Percentiles rank a stretch among this genome's conserved stretches.
phyloP scores from a whole-genome alignment of 2,888 invertebrate species.

The Synanthedon vespiformis region DNA sequence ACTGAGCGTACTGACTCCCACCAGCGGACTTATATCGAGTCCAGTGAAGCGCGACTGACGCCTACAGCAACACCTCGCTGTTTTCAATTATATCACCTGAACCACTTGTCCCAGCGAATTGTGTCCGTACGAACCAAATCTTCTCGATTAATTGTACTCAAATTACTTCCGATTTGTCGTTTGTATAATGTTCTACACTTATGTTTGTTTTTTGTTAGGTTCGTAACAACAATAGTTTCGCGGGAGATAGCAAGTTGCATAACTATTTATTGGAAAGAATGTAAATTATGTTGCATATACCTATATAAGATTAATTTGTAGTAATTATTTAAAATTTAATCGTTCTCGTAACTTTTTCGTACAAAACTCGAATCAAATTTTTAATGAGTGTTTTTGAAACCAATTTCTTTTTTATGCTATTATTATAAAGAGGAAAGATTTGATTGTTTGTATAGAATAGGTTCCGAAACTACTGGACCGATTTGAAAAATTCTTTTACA shows the following conservation, averaged over 20 bases:
- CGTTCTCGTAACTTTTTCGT: no score
- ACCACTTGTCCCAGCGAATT: slow-evolving; percentile 1
- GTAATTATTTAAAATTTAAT: no score
- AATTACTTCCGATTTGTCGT: slow-evolving; percentile 22
- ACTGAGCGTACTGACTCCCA: slow-evolving; percentile 40
- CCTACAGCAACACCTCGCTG: slow-evolving; percentile 12
- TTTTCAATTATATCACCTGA: slow-evolving; percentile 24
- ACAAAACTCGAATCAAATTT: no score
- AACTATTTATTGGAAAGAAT: slow-evolving; percentile 7
- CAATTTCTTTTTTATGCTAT: no score
- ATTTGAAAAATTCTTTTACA: no score
- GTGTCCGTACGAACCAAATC: slow-evolving; percentile 7
- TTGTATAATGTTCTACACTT: slow-evolving; percentile 7
- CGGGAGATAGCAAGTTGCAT: slow-evolving; percentile 15
- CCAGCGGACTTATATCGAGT: slow-evolving; percentile 41
- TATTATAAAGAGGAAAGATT: no score
- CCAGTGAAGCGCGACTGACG: slow-evolving; percentile 21
- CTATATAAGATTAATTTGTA: no score
- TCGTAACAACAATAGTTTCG: slow-evolving; percentile 13
- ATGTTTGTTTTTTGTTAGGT: slow-evolving; percentile 9
- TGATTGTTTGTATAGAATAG: no score
- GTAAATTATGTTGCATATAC: no score
- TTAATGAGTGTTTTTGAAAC: no score
- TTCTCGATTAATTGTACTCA: slow-evolving; percentile 17
- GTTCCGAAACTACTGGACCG: no score